Conservation (phyloP, 2,797 vertebrate species). For the Anabacerthia variegaticeps region DNA sequence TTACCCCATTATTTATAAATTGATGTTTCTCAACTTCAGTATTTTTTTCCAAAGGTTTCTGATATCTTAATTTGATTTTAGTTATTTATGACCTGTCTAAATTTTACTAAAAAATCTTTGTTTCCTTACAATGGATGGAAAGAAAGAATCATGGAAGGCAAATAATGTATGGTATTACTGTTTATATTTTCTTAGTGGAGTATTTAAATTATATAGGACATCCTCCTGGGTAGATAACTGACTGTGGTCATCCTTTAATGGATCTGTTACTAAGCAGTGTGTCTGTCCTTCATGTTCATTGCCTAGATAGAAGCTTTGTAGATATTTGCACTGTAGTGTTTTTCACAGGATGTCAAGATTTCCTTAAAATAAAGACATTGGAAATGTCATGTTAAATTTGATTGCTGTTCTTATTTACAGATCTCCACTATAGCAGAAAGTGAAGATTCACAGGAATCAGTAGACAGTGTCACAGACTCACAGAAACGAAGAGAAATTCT, state of each 20-base stretch:
- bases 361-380: neutral
- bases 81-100: neutral
- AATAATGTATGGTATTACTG: neutral
- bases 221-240: neutral
- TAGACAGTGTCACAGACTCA: conserved; percentile 96
- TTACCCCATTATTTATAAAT: neutral
- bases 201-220: neutral
- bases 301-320: neutral
- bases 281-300: neutral
- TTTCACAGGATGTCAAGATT: neutral
- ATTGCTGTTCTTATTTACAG: conserved; percentile 78
- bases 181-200: neutral
- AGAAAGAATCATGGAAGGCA: neutral
- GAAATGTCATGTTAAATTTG: conserved; percentile 14
- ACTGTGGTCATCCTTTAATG: neutral
- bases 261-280: neutral
- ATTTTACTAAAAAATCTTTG: neutral
- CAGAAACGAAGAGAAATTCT: conserved; percentile 99
- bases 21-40: neutral
- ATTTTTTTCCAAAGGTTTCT: neutral
- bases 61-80: neutral
- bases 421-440: conserved; percentile 98
- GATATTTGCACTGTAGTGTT: neutral
- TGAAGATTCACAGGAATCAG: conserved; percentile 98
- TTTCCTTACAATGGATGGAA: neutral